phyloP scores from a whole-genome alignment of 2,888 invertebrate genomes.

The Syrista parreyssii region DNA sequence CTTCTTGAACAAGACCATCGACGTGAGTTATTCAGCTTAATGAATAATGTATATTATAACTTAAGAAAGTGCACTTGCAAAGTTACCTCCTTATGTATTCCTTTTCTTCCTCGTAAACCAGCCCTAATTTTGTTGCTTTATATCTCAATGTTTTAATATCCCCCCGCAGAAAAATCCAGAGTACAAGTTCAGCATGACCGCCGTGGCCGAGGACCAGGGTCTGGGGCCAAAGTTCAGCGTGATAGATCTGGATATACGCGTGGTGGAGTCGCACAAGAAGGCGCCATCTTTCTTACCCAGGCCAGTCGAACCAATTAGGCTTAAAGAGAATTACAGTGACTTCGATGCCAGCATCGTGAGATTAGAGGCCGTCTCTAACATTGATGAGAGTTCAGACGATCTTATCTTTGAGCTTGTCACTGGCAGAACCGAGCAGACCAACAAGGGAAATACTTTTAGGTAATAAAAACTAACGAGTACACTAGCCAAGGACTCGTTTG shows the following conservation, averaged over 20 bases:
- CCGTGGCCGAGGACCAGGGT: slow-evolving; percentile 84
- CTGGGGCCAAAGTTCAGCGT: slow-evolving; percentile 73
- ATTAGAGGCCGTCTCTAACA: slow-evolving; percentile 81
- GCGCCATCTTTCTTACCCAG: slow-evolving; percentile 79
- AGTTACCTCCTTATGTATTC: neutral
- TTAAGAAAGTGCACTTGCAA: neutral
- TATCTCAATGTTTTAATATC: neutral
- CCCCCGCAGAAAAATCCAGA: slow-evolving; percentile 71
- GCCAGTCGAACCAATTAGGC: slow-evolving; percentile 72
- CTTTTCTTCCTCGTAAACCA: neutral
- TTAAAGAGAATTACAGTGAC: slow-evolving; percentile 81
- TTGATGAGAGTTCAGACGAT: slow-evolving; percentile 75
- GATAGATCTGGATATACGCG: slow-evolving; percentile 84
- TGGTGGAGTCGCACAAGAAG: slow-evolving; percentile 89
- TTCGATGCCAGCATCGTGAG: slow-evolving; percentile 78
- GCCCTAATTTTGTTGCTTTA: neutral
- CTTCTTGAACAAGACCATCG: slow-evolving; percentile 75
- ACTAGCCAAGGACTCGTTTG: too few species aligned
- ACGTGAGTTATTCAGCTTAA: slow-evolving; percentile 68
- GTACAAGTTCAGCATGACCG: slow-evolving; percentile 77
- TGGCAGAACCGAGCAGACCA: slow-evolving; percentile 88
- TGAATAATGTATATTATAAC: slow-evolving; percentile 2
- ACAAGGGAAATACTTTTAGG: slow-evolving; percentile 77
- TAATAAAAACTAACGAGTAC: slow-evolving; percentile 22
- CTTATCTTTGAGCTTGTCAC: slow-evolving; percentile 83